These are phyloP conservation scores for Antigone vipio DNA, from an alignment of 2,113 vertebrate species.

Conservation along the genomic window DNA sequence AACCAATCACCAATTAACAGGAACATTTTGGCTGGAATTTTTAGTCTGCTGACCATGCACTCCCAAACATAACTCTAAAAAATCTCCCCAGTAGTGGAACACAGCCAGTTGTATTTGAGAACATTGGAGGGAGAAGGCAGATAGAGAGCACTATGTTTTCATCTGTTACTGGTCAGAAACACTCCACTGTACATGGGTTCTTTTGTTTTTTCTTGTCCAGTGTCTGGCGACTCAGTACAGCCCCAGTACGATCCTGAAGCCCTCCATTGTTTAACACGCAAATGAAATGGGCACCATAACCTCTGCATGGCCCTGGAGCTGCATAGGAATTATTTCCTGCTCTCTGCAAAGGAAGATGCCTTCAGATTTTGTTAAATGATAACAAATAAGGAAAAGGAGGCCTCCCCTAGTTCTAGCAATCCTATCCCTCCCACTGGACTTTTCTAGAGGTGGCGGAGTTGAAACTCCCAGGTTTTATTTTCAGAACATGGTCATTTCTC, in stretches of 20 bases:
- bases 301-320: neutral
- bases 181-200: neutral
- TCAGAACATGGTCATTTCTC: conserved; percentile 49
- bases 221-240: neutral
- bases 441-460: conserved; percentile 22
- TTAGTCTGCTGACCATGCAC: neutral
- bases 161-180: neutral
- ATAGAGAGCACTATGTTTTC: neutral
- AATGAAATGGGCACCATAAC: conserved; percentile 48
- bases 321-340: conserved; percentile 36
- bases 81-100: neutral
- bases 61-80: neutral
- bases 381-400: conserved; percentile 36
- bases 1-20: neutral
- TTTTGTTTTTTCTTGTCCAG: neutral
- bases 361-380: conserved; percentile 54
- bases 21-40: neutral
- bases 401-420: conserved; percentile 15
- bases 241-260: neutral
- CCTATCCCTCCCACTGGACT: conserved; percentile 22
- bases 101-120: neutral
- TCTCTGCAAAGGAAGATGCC: conserved; percentile 36
- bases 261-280: neutral
- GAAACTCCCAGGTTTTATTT: conserved; percentile 62
- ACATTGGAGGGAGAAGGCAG: neutral